These are phyloP conservation scores for Cryptoprocta ferox DNA, from an alignment of 2,797 vertebrate species.

Conservation along the genomic window DNA sequence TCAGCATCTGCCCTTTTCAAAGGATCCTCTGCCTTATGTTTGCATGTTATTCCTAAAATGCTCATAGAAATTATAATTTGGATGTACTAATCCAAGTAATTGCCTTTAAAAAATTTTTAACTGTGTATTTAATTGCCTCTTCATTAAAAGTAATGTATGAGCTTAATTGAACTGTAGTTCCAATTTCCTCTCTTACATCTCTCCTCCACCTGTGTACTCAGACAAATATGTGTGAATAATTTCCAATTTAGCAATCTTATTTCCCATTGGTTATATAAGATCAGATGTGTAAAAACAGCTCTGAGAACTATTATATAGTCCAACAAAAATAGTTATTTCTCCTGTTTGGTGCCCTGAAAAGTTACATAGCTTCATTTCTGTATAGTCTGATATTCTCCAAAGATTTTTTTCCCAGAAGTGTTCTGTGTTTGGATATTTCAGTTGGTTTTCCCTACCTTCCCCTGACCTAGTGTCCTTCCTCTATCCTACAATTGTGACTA, in stretches of 20 bases:
- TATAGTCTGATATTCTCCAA: background rate
- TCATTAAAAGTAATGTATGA: slow-evolving; percentile 7
- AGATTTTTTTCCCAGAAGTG: background rate
- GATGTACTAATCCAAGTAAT: slow-evolving; percentile 36
- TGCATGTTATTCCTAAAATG: background rate
- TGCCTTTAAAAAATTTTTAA: background rate
- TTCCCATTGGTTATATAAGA: background rate
- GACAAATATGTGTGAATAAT: background rate
- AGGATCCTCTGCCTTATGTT: background rate
- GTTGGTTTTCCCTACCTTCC: background rate
- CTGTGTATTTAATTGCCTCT: slow-evolving; percentile 18
- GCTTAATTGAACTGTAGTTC: background rate
- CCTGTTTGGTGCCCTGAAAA: background rate
- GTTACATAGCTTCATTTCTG: background rate
- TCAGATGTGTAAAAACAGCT: background rate
- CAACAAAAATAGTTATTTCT: background rate
- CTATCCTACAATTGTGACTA: background rate
- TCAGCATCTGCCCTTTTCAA: background rate
- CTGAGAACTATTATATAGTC: background rate
- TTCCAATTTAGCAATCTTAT: background rate
- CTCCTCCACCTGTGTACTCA: background rate
- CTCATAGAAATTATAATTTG: background rate
- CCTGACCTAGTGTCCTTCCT: background rate
- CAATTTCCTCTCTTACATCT: background rate
- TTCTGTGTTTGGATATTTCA: slow-evolving; percentile 3